Base-by-base conservation (phyloP, 2,888 invertebrate species). In the Erpobdella octoculata region DNA sequence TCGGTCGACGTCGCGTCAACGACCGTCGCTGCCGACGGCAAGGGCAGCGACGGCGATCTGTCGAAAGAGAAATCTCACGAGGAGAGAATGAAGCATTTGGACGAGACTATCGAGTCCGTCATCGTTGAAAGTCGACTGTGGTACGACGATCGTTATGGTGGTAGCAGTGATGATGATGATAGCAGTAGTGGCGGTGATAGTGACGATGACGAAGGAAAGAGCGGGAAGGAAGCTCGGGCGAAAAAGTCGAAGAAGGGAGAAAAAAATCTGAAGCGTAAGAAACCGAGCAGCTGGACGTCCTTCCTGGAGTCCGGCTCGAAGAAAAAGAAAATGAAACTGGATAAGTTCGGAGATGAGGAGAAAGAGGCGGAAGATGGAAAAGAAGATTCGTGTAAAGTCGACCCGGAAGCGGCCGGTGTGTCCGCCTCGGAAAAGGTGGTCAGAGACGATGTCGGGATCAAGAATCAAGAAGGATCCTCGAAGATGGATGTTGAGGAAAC, bases 101-200 rank as follows among this genome's bases (percentile, higher is more conserved):
- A 62, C 18, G 61, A 61, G 33, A 36, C 61, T 12, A 21, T 70
- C 6, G 62, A 64, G 8, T 21, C 25, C 1, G 61, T 61, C 25
- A 33, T 67, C 0, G 67, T 48, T 8, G 58, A 25, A 37, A 61
- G 72, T 31, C 31, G n/a, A 21, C 35, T 18, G 15, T 68, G 72
- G 65, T 53, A 53, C 31, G 41, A 68, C 6, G 46, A 66, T 31
- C 53, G 59, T 35, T 53, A 36, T n/a, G 71, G 35, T n/a, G 58
- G n/a, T 31, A 58, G 58, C 31, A 31, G 33, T 3, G 38, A 38
- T 4, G 70, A 70, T 9, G 67, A 46, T 15, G 59, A 53, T 15
- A 35, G 15, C 28, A 48, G 33, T 21, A 21, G 6, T 25, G 18
- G 28, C 21, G 1, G 18, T 15, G 25, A 25, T 33, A 12, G 35